Percentiles rank a stretch among this genome's conserved stretches.
Conservation (phyloP, 2,888 invertebrate species). For the Iphiclides podalirius region DNA sequence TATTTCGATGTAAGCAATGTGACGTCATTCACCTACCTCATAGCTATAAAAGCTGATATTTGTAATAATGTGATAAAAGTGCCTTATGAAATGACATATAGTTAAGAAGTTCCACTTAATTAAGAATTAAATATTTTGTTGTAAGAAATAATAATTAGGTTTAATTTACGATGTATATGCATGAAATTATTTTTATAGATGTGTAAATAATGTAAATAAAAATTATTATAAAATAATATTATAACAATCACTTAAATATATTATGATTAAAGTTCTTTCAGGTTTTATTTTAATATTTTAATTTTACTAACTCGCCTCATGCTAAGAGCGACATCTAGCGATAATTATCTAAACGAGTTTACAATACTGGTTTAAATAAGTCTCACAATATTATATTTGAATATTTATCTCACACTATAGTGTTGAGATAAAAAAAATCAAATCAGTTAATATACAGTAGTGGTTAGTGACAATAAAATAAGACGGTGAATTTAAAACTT, state of each 20-base stretch:
- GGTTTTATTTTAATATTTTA: constrained; percentile 16
- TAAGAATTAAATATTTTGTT: constrained; percentile 14
- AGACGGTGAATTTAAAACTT: too few relatives aligned
- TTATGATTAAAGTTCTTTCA: not conserved
- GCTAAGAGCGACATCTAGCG: not conserved
- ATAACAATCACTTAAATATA: constrained; percentile 16
- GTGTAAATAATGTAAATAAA: constrained; percentile 24
- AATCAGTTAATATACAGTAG: too few relatives aligned
- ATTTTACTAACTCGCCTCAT: not conserved
- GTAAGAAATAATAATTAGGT: constrained; percentile 5
- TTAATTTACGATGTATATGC: constrained; percentile 8
- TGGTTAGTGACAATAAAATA: too few relatives aligned
- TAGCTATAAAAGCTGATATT: constrained; percentile 22
- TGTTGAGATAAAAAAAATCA: too few relatives aligned
- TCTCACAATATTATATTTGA: too few relatives aligned
- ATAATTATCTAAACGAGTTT: too few relatives aligned
- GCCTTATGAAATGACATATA: constrained; percentile 41
- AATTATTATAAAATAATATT: constrained; percentile 9
- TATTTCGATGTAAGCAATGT: constrained; percentile 5
- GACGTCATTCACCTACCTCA: constrained; percentile 21
- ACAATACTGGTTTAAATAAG: too few relatives aligned
- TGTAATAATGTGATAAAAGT: constrained; percentile 58
- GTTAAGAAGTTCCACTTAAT: constrained; percentile 4
- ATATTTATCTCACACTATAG: too few relatives aligned
- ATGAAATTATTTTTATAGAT: constrained; percentile 11